Evolutionary conservation across 2,888 invertebrate species (phyloP).

Genomic region (Escarpia spicata): DNA sequence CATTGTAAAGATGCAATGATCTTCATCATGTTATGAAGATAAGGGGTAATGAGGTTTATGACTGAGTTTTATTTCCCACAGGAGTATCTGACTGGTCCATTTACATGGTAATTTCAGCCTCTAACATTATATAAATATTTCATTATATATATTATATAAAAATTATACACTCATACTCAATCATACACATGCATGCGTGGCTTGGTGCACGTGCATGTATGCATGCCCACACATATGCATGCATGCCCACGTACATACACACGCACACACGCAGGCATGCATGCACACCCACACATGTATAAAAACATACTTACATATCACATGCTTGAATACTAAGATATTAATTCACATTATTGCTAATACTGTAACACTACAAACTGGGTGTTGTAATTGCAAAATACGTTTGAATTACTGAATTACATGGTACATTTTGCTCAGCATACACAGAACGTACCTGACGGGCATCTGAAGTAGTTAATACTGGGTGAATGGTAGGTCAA

Average conservation of each 20-base stretch:
- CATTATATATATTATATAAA: background rate
- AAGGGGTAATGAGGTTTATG: background rate
- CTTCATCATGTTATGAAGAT: background rate
- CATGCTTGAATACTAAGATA: too few relatives aligned
- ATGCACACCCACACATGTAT: too few relatives aligned
- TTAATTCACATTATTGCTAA: too few relatives aligned
- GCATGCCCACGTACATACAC: too few relatives aligned
- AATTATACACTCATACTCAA: background rate
- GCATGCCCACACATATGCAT: background rate
- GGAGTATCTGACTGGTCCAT: background rate
- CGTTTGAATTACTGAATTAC: too few relatives aligned
- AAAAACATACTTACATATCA: too few relatives aligned
- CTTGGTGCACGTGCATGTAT: too few relatives aligned
- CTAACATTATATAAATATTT: background rate
- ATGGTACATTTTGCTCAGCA: too few relatives aligned
- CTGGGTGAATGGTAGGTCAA: background rate
- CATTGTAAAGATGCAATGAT: background rate
- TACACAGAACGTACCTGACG: background rate
- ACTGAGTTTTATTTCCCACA: background rate
- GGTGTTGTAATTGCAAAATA: too few relatives aligned
- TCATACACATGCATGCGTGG: background rate
- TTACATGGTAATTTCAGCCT: background rate
- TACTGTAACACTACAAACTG: too few relatives aligned
- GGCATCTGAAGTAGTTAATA: background rate
- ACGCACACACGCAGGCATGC: too few relatives aligned